phyloP scores from a whole-genome alignment of 2,888 invertebrate genomes.

The Apamea epomidion region DNA sequence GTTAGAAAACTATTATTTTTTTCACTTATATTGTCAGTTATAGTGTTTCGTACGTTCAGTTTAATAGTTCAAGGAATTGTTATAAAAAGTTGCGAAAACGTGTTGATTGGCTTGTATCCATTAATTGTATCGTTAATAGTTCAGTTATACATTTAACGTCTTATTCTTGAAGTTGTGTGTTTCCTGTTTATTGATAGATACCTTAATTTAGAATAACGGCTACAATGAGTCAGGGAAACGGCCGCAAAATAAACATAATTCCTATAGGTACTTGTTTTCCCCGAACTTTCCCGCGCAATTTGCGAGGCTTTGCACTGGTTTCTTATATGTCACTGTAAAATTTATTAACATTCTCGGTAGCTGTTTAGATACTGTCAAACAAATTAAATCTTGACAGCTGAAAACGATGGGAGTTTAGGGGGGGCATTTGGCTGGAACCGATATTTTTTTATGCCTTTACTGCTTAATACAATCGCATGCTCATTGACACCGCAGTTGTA shows the following conservation, averaged over 20 bases:
- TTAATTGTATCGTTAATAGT: conserved; percentile 47
- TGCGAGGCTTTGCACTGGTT: not conserved
- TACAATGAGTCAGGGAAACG: not conserved
- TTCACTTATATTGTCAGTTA: conserved; percentile 50
- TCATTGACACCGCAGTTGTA: not conserved
- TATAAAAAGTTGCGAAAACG: conserved; percentile 59
- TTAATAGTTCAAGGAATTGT: conserved; percentile 53
- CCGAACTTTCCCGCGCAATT: not conserved
- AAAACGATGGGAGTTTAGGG: no score
- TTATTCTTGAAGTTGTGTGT: conserved; percentile 20
- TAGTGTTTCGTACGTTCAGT: conserved; percentile 44
- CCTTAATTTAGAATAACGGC: conserved; percentile 20
- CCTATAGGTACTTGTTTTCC: not conserved
- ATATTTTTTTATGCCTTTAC: not conserved
- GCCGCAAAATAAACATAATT: not conserved
- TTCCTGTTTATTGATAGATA: conserved; percentile 33
- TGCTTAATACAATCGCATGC: not conserved
- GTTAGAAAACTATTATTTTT: conserved; percentile 62
- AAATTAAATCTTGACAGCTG: not conserved
- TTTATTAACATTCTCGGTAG: not conserved
- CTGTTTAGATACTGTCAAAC: not conserved
- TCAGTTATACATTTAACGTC: conserved; percentile 50
- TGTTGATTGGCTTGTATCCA: conserved; percentile 47
- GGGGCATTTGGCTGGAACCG: no score
- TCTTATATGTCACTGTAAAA: not conserved